Percentiles rank a stretch among this genome's conserved stretches.
Evolutionary conservation across 2,113 vertebrate genomes (phyloP).

Genomic region (Ageneiosus marmoratus): DNA sequence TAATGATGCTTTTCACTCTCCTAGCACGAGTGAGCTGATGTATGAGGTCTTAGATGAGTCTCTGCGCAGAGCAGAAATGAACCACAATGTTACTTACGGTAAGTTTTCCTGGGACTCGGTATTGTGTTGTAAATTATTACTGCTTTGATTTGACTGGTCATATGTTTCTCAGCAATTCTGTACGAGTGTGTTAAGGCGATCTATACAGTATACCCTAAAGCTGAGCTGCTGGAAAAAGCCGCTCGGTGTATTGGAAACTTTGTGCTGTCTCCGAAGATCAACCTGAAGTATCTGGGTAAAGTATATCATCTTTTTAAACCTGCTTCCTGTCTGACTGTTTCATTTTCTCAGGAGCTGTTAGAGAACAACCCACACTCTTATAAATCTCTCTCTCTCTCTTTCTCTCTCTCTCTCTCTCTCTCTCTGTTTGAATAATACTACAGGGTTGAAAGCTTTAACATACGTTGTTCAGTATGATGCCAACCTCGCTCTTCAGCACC

Average conservation of each 20-base stretch:
- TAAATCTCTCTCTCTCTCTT: not conserved
- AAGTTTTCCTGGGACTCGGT: constrained; percentile 3
- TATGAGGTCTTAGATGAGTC: constrained; percentile 96
- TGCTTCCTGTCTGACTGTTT: not conserved
- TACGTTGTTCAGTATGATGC: constrained; percentile 94
- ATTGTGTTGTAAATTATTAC: not conserved
- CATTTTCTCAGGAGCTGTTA: not conserved
- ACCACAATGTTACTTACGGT: constrained; percentile 98
- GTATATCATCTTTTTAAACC: not conserved
- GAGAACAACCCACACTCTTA: not conserved
- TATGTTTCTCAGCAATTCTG: constrained; percentile 82
- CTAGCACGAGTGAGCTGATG: constrained; percentile 90
- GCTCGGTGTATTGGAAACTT: constrained; percentile 96
- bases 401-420: not conserved
- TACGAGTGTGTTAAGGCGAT: constrained; percentile 94
- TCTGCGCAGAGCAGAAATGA: constrained; percentile 95
- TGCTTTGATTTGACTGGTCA: not conserved
- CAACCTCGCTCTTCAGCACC: constrained; percentile 91
- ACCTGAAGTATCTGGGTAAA: constrained; percentile 97
- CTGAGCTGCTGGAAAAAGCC: constrained; percentile 91
- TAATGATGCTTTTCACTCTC: constrained; percentile 31
- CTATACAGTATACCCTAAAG: constrained; percentile 91
- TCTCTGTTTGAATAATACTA: constrained; percentile 40
- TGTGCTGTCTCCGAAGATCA: constrained; percentile 94
- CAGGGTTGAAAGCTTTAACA: constrained; percentile 93